Percentiles rank a stretch among this genome's conserved stretches.
Evolutionary conservation across 2,113 vertebrate species (phyloP).

Genomic region (Perca fluviatilis): DNA sequence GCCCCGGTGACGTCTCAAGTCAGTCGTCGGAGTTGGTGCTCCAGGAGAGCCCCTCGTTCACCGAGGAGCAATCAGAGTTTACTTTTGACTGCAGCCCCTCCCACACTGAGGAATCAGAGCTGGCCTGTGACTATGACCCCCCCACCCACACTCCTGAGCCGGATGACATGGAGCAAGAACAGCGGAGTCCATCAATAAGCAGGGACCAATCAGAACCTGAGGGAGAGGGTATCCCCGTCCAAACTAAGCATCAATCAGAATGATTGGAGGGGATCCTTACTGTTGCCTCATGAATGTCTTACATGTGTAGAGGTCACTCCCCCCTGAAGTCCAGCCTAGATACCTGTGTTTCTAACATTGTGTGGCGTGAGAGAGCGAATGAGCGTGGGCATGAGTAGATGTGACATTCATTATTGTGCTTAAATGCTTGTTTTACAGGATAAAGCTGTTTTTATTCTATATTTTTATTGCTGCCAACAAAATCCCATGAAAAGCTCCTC

Average conservation of each 20-base stretch:
- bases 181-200: slow-evolving; percentile 31
- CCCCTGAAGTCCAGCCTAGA: slow-evolving; percentile 66
- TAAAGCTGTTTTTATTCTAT: slow-evolving; percentile 34
- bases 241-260: slow-evolving; percentile 63
- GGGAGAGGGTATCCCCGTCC: slow-evolving; percentile 44
- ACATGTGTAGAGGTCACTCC: slow-evolving; percentile 63
- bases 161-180: slow-evolving; percentile 55
- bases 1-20: slow-evolving; percentile 63
- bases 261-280: slow-evolving; percentile 47
- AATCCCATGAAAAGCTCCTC: slow-evolving; percentile 28
- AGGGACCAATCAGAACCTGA: slow-evolving; percentile 68
- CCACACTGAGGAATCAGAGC: slow-evolving; percentile 81
- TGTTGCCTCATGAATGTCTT: slow-evolving; percentile 63
- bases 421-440: slow-evolving; percentile 2
- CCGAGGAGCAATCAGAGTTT: slow-evolving; percentile 80
- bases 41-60: slow-evolving; percentile 79
- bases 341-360: slow-evolving; percentile 52
- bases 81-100: slow-evolving; percentile 83
- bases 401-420: slow-evolving; percentile 24
- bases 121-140: slow-evolving; percentile 77
- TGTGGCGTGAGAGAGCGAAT: slow-evolving; percentile 28
- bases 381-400: slow-evolving; percentile 15
- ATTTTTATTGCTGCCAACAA: slow-evolving; percentile 32
- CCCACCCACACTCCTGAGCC: slow-evolving; percentile 59
- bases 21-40: slow-evolving; percentile 73